phyloP scores from a whole-genome alignment of 2,797 vertebrate species.

The Austrolebias charrua region DNA sequence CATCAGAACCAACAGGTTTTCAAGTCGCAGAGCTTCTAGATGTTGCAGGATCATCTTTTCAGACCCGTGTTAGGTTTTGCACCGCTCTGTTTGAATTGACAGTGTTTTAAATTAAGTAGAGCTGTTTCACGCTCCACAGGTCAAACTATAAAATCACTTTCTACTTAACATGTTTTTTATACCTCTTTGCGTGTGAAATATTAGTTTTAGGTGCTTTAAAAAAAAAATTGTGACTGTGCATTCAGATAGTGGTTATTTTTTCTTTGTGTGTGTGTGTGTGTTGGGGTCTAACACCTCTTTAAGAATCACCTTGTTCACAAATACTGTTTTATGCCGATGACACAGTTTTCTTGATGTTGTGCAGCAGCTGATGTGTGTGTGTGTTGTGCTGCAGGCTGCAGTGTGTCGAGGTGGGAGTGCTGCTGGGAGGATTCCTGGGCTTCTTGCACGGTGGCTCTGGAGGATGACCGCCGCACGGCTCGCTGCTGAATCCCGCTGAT shows the following conservation, averaged over 20 bases:
- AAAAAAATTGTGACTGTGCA: neutral
- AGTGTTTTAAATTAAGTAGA: too few relatives aligned
- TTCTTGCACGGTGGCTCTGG: constrained; percentile 67
- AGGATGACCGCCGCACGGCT: constrained; percentile 83
- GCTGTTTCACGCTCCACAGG: too few relatives aligned
- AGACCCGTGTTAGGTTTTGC: too few relatives aligned
- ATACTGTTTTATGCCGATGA: too few relatives aligned
- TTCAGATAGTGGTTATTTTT: neutral
- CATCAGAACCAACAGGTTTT: too few relatives aligned
- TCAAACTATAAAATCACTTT: neutral
- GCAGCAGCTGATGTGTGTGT: constrained; percentile 36
- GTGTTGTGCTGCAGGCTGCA: constrained; percentile 52
- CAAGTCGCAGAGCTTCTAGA: too few relatives aligned
- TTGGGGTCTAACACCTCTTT: too few relatives aligned
- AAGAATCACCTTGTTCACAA: too few relatives aligned
- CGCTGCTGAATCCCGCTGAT: constrained; percentile 87
- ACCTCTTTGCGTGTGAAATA: neutral
- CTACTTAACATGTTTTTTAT: neutral
- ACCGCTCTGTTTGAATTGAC: too few relatives aligned
- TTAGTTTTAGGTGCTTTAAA: neutral
- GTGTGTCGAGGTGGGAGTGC: constrained; percentile 41
- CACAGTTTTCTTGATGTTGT: neutral
- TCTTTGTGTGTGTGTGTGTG: too few relatives aligned
- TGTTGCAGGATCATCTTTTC: too few relatives aligned
- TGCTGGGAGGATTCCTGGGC: constrained; percentile 46